A percentile compares a stretch with the other conserved stretches of the same genome.
Evolutionary conservation across 2,797 vertebrate species (phyloP).

Genomic region (Ceyx erithaca): DNA sequence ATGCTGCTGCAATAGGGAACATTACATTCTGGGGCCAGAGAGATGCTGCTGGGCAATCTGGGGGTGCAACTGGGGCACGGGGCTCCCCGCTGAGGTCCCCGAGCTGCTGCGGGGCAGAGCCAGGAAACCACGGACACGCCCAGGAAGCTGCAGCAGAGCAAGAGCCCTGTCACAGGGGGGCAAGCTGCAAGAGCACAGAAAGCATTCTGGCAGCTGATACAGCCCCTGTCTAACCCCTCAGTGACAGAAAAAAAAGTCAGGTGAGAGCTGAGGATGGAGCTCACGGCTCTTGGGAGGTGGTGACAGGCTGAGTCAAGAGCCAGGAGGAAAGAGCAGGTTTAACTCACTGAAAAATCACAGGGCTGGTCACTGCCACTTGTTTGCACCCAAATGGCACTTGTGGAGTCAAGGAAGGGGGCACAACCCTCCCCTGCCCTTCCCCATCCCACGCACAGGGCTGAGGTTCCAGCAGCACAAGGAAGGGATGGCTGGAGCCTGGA

Average conservation of each 20-base stretch:
- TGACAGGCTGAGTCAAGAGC: background rate
- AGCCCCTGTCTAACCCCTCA: background rate
- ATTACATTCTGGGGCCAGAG: fast-evolving
- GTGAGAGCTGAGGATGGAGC: background rate
- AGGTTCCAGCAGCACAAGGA: background rate
- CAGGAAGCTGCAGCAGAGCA: constrained; percentile 11
- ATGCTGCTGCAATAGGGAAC: fast-evolving
- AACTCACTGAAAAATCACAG: background rate
- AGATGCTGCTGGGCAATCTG: fast-evolving
- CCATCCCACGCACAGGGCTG: fast-evolving
- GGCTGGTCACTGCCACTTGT: background rate
- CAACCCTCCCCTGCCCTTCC: background rate
- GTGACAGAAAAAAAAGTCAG: background rate
- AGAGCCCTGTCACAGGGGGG: background rate
- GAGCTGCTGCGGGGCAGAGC: background rate
- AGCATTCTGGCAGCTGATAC: background rate
- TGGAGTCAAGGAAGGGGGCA: background rate
- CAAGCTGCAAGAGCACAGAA: background rate
- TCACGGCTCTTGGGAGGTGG: fast-evolving
- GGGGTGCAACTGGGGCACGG: fast-evolving
- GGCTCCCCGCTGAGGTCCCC: background rate
- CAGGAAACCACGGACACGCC: background rate
- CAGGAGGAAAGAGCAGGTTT: background rate
- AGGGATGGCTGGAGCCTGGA: background rate
- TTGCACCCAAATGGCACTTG: background rate